Evolutionary conservation across 2,888 invertebrate genomes (phyloP).

Genomic region (Pecten maximus): DNA sequence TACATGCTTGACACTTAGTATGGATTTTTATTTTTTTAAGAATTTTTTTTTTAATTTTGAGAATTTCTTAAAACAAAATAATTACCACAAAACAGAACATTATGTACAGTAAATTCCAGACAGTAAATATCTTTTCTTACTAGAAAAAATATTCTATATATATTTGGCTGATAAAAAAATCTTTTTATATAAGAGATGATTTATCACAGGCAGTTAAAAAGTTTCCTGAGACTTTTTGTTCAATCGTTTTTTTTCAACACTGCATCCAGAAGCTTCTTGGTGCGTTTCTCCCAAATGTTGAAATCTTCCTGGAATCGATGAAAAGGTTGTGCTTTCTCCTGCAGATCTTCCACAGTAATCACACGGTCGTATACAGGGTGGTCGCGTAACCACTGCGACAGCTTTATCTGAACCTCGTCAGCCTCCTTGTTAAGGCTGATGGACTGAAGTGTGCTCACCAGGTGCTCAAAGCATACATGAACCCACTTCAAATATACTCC

Average conservation of each 20-base stretch:
- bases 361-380: constrained; percentile 67
- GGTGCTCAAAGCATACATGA: constrained; percentile 71
- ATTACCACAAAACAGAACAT: neutral
- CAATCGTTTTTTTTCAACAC: neutral
- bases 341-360: constrained; percentile 63
- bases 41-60: neutral
- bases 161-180: neutral
- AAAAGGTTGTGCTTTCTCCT: constrained; percentile 61
- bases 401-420: constrained; percentile 66
- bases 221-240: neutral
- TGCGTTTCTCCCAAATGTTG: constrained; percentile 70
- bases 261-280: constrained; percentile 59
- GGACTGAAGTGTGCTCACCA: constrained; percentile 70
- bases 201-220: neutral
- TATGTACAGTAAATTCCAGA: neutral
- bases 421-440: constrained; percentile 66
- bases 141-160: neutral
- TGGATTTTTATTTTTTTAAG: too few relatives aligned
- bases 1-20: neutral
- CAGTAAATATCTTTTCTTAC: neutral
- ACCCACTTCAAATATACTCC: constrained; percentile 78
- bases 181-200: neutral
- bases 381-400: constrained; percentile 74
- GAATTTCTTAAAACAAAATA: neutral
- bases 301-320: constrained; percentile 68